A percentile compares a stretch with the other conserved stretches of the same genome.
Conservation (phyloP, 2,797 vertebrate genomes). For the Gadopsis bispinosus region DNA sequence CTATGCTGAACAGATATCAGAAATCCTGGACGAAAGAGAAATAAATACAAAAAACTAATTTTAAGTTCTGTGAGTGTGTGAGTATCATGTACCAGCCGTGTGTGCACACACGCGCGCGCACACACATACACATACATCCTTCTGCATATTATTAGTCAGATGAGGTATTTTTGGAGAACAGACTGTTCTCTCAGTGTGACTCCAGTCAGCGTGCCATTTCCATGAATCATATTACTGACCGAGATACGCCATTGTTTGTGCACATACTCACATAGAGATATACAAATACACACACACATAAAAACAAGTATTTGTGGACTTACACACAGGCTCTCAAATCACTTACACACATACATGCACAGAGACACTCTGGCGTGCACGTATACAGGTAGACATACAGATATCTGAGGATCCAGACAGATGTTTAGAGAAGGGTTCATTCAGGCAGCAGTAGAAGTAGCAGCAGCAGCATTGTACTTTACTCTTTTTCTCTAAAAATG, state of each 20-base stretch:
- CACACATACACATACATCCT: slow-evolving; percentile 12
- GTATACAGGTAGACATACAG: neutral
- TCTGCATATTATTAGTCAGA: slow-evolving; percentile 78
- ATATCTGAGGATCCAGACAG: neutral
- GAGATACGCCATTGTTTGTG: slow-evolving; percentile 64
- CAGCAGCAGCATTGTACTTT: neutral
- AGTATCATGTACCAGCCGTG: neutral
- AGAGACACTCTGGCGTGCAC: neutral
- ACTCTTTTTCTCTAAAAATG: neutral
- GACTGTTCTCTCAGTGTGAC: slow-evolving; percentile 76
- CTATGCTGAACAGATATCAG: slow-evolving; percentile 4
- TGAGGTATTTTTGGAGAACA: slow-evolving; percentile 79
- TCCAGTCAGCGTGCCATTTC: slow-evolving; percentile 76
- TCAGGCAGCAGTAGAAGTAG: neutral
- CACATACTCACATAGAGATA: slow-evolving; percentile 12
- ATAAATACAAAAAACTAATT: neutral
- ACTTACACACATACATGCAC: neutral
- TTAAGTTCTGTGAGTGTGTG: slow-evolving; percentile 18
- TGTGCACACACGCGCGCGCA: neutral
- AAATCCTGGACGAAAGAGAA: neutral
- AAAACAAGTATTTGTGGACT: neutral
- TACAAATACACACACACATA: neutral
- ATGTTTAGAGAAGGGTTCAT: slow-evolving; percentile 11
- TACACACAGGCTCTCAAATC: neutral
- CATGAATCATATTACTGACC: slow-evolving; percentile 84